Evolutionary conservation across 2,888 invertebrate species (phyloP).

Genomic region (Pristionchus maxplancki): DNA sequence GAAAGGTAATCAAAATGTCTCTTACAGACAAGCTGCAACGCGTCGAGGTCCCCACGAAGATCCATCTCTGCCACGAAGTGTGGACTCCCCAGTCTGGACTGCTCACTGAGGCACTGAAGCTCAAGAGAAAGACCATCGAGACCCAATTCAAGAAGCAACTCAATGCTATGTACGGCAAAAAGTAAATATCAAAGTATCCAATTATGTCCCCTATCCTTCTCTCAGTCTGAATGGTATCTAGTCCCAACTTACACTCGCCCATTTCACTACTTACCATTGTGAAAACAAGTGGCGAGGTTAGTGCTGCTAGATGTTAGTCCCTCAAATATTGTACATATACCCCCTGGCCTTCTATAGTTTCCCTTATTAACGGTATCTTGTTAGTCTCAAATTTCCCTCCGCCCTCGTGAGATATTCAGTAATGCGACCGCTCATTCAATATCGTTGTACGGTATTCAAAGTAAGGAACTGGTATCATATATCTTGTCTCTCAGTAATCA

Average conservation of each 20-base stretch:
- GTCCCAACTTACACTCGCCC: background rate
- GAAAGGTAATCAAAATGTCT: background rate
- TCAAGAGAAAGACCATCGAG: conserved; percentile 96
- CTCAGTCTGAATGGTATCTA: background rate
- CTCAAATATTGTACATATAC: background rate
- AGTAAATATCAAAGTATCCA: background rate
- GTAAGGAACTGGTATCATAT: conserved; percentile 26
- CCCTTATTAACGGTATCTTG: background rate
- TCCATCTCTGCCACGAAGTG: conserved; percentile 90
- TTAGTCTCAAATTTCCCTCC: background rate
- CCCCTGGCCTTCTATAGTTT: background rate
- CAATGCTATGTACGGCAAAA: conserved; percentile 89
- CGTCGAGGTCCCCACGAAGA: conserved; percentile 92
- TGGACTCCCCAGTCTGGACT: conserved; percentile 98
- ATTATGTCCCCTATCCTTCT: background rate
- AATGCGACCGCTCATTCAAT: background rate
- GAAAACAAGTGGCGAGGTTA: background rate
- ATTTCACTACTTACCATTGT: background rate
- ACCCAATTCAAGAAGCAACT: conserved; percentile 93
- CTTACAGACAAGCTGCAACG: conserved; percentile 88
- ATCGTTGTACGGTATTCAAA: conserved; percentile 17
- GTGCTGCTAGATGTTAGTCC: conserved; percentile 5
- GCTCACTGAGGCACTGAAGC: conserved; percentile 97
- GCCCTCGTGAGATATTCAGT: background rate
- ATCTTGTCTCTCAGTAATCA: conserved; percentile 6